Evolutionary conservation across 2,888 invertebrate genomes (phyloP), one percentile per base, ranked within the genome.

Genomic region (Globia sparganii): DNA sequence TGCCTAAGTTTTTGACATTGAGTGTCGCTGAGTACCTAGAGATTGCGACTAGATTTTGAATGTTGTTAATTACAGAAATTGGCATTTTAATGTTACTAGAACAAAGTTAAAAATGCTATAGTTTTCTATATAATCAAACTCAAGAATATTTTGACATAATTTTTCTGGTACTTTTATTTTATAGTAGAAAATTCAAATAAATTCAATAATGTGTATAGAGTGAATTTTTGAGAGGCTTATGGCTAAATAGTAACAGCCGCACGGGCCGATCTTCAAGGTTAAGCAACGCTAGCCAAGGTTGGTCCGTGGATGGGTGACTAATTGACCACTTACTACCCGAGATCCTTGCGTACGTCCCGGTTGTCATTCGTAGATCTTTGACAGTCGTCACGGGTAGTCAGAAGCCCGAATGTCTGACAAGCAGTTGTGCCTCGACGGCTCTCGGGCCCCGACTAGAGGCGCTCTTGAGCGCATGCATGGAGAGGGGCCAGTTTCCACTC

Each of bases 291-390:
- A n/a, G n/a, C 56, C 13, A 1, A 2, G 13, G 53, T n/a, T 53
- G n/a, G 3, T 4, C 25, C 1, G 25, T 53, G 4, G n/a, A 53
- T 53, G 53, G n/a, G 53, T 53, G 11, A 53, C n/a, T 11, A 46
- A 46, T 46, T 46, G 18, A 46, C 21, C 21, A 21, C 21, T 18
- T 21, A 21, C 21, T 49, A 49, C 46, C 6, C 6, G 2, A 49
- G 46, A 49, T 21, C 21, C 0, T 5, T 46, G 6, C 6, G 6
- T 46, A 21, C 46, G 4, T 49, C 11, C n/a, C n/a, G 53, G 53
- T 4, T n/a, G 0, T n/a, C n/a, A 56, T 56, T n/a, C 4, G 11
- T n/a, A 11, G 53, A n/a, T n/a, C 11, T 11, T n/a, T 4, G 4
- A 56, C n/a, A 56, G 56, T n/a, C n/a, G 1, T n/a, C 11, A 56